Percentiles rank a stretch among this genome's conserved stretches.
phyloP scores from a whole-genome alignment of 2,113 vertebrate genomes.

The Microtus montanus region DNA sequence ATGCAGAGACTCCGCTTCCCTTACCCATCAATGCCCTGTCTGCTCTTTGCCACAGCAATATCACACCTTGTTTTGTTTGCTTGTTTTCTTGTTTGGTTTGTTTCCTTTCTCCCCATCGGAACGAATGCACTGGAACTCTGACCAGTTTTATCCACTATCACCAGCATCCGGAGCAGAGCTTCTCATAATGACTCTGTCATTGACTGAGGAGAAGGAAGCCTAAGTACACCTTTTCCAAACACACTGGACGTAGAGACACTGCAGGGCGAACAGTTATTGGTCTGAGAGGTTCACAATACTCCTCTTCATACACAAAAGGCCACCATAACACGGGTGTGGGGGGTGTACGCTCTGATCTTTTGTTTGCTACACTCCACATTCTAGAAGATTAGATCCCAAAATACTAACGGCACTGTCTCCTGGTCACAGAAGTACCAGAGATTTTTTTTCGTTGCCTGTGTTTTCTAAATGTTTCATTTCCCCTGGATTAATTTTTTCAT shows the following conservation, averaged over 20 bases:
- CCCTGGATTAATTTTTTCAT: background rate
- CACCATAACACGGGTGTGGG: background rate
- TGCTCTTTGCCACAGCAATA: background rate
- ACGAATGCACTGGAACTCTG: background rate
- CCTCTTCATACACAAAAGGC: background rate
- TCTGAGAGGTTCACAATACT: background rate
- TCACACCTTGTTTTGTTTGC: background rate
- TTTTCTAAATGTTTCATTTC: constrained; percentile 22
- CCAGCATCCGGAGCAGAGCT: background rate
- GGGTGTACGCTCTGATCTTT: background rate
- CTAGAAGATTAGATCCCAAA: background rate
- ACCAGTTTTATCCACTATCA: background rate
- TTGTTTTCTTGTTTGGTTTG: background rate
- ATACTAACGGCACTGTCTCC: background rate
- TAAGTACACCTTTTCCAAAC: background rate
- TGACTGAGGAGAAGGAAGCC: background rate
- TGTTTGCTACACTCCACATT: background rate
- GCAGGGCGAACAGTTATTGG: background rate
- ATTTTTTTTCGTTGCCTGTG: background rate
- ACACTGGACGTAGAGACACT: background rate
- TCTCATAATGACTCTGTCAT: background rate
- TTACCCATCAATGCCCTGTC: background rate
- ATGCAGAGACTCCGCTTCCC: background rate
- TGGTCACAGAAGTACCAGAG: background rate
- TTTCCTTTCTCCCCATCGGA: background rate